Conservation (phyloP, 1,140 invertebrate species). For the Thaumatotibia leucotreta region DNA sequence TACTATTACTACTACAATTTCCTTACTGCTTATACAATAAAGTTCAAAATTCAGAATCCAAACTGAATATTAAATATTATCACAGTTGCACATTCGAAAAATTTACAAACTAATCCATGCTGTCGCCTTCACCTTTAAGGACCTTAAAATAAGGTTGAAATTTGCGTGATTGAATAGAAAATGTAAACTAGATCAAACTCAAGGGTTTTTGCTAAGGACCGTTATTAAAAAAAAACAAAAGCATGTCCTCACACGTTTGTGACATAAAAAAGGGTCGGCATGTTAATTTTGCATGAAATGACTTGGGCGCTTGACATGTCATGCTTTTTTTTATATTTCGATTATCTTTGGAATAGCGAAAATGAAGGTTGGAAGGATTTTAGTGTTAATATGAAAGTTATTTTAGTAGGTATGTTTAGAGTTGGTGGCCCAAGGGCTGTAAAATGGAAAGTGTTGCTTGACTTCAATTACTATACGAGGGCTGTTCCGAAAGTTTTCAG, state of each 20-base stretch:
- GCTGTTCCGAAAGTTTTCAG: too few relatives aligned
- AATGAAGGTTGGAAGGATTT: background rate
- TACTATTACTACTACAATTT: conserved; percentile 18
- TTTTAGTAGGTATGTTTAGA: too few relatives aligned
- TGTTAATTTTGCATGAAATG: conserved; percentile 60
- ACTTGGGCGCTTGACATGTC: conserved; percentile 28
- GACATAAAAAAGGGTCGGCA: conserved; percentile 36
- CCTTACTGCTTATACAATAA: background rate
- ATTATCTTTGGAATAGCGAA: background rate
- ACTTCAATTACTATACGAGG: too few relatives aligned
- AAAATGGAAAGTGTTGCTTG: too few relatives aligned
- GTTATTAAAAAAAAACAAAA: conserved; percentile 34
- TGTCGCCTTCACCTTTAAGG: too few relatives aligned
- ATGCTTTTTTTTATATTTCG: background rate
- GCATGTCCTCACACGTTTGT: conserved; percentile 27
- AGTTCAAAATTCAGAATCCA: background rate
- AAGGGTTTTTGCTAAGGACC: conserved; percentile 21
- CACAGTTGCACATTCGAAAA: background rate
- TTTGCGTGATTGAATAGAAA: background rate
- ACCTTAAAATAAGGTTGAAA: background rate
- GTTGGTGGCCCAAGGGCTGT: too few relatives aligned
- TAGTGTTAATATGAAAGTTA: too few relatives aligned
- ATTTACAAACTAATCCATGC: background rate
- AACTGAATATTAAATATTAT: background rate
- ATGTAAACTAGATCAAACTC: background rate